Evolutionary conservation across 2,888 invertebrate genomes (phyloP).

Genomic region (Drosophila eohydei): DNA sequence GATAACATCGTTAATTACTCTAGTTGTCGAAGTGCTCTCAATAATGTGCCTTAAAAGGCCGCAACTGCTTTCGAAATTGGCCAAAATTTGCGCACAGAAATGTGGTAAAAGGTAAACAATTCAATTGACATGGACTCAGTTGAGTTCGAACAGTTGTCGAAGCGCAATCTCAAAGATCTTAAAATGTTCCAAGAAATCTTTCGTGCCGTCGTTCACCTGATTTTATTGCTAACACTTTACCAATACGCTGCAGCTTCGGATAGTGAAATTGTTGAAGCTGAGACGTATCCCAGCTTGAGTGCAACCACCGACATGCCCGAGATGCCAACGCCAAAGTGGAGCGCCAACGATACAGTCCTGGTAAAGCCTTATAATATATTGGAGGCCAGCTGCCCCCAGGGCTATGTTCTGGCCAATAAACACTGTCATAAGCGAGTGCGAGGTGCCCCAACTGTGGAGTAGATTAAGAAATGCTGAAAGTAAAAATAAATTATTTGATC

Average conservation of each 20-base stretch:
- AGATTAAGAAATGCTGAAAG: neutral
- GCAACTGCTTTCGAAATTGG: constrained; percentile 59
- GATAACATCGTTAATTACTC: neutral
- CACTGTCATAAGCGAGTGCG: constrained; percentile 78
- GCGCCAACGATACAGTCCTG: constrained; percentile 34
- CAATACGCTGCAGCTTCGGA: constrained; percentile 35
- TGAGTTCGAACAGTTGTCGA: constrained; percentile 13
- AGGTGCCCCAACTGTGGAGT: constrained; percentile 4
- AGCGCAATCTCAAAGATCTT: neutral
- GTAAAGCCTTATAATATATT: constrained; percentile 79
- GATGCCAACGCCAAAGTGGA: constrained; percentile 17
- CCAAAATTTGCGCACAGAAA: constrained; percentile 22
- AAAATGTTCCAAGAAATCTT: constrained; percentile 23
- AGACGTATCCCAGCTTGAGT: constrained; percentile 9
- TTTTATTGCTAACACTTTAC: constrained; percentile 20
- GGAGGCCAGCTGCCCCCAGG: constrained; percentile 73
- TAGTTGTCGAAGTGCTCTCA: constrained; percentile 48
- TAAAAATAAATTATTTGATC: neutral
- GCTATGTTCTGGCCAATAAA: constrained; percentile 78
- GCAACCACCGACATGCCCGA: constrained; percentile 1
- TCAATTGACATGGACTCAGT: constrained; percentile 43
- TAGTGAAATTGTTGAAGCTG: constrained; percentile 69
- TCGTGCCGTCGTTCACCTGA: constrained; percentile 13
- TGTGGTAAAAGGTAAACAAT: constrained; percentile 35
- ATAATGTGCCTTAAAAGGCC: constrained; percentile 51